Conservation (phyloP, 2,113 vertebrate genomes). For the Eretmodus cyanostictus region DNA sequence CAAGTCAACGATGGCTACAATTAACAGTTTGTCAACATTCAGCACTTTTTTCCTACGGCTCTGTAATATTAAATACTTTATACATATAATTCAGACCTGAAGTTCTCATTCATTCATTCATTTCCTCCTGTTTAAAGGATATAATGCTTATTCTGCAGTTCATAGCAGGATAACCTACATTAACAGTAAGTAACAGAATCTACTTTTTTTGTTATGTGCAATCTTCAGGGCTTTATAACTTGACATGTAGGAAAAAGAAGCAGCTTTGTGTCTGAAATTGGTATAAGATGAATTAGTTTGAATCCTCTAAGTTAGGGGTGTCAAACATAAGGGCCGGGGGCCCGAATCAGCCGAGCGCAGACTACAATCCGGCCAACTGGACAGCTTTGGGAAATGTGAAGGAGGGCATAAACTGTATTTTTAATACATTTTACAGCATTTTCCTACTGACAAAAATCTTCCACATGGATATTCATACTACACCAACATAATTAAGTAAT, state of each 20-base stretch:
- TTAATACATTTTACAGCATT: background rate
- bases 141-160: background rate
- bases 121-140: background rate
- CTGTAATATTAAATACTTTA: background rate
- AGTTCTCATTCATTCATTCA: background rate
- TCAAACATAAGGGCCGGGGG: background rate
- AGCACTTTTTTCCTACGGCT: background rate
- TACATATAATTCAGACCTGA: background rate
- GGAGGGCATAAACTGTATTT: background rate
- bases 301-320: background rate
- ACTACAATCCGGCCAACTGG: background rate
- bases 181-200: background rate
- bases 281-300: accelerated
- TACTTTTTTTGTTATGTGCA: background rate
- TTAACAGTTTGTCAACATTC: background rate
- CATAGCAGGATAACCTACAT: background rate
- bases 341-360: background rate
- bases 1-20: background rate
- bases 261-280: background rate
- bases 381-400: background rate
- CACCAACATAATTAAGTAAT: accelerated
- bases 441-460: background rate
- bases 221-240: background rate
- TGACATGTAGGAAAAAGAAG: background rate
- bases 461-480: background rate